Percentiles rank a stretch among this genome's conserved stretches.
These are phyloP conservation scores for Aphidius gifuensis DNA, from an alignment of 1,140 invertebrate species.

Conservation along the genomic window DNA sequence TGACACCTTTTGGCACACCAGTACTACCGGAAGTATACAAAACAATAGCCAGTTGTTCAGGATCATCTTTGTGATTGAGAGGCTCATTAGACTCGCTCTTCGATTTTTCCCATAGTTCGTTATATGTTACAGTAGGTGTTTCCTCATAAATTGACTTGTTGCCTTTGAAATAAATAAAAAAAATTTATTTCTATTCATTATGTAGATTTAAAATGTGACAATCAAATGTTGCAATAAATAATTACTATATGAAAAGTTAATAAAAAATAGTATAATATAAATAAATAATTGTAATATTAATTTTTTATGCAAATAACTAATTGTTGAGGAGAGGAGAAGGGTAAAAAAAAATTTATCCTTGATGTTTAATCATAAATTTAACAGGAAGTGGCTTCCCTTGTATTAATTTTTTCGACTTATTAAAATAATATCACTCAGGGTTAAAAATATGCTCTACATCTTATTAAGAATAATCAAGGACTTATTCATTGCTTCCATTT, in stretches of 20 bases:
- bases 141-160: slow-evolving; percentile 42
- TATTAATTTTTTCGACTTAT: slow-evolving; percentile 31
- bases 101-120: slow-evolving; percentile 53
- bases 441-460: background rate
- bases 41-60: slow-evolving; percentile 68
- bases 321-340: slow-evolving; percentile 15
- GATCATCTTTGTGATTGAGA: slow-evolving; percentile 35
- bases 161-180: slow-evolving; percentile 28
- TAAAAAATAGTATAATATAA: slow-evolving; percentile 13
- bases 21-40: slow-evolving; percentile 93
- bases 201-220: slow-evolving; percentile 12
- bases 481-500: slow-evolving; percentile 31
- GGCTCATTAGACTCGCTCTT: slow-evolving; percentile 42
- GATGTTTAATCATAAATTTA: background rate
- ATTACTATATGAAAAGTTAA: background rate
- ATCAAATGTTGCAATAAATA: background rate
- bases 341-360: slow-evolving; percentile 12
- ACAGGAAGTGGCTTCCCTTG: background rate
- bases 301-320: slow-evolving; percentile 23
- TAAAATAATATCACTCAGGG: slow-evolving; percentile 4
- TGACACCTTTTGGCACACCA: slow-evolving; percentile 84
- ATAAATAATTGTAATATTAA: slow-evolving; percentile 3
- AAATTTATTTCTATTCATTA: background rate
- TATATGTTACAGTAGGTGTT: slow-evolving; percentile 49
- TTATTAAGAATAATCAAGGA: slow-evolving; percentile 11